Percentiles rank a stretch among this genome's conserved stretches.
These are phyloP conservation scores for Furcifer pardalis DNA, from an alignment of 2,797 vertebrate species.

Conservation along the genomic window DNA sequence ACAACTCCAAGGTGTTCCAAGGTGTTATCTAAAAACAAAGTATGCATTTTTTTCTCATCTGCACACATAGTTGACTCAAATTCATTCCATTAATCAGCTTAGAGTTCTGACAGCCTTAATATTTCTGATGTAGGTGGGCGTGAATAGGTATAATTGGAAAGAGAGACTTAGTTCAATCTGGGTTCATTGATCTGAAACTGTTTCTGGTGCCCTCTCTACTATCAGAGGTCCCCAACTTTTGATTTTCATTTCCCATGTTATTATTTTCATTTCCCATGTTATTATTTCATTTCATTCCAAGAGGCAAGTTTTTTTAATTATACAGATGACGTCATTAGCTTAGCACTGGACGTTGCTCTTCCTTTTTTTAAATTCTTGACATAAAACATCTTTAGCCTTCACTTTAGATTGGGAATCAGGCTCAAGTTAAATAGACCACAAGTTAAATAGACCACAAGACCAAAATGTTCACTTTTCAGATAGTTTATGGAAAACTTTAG, in stretches of 20 bases:
- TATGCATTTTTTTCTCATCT: not conserved
- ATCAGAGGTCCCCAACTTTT: conserved; percentile 10
- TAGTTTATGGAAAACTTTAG: conserved; percentile 58
- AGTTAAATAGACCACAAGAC: not conserved
- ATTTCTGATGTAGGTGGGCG: not conserved
- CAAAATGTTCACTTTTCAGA: conserved; percentile 57
- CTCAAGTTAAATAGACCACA: not conserved
- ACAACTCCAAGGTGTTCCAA: no score
- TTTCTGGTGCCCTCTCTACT: conserved; percentile 34
- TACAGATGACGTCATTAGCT: conserved; percentile 47
- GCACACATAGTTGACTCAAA: not conserved
- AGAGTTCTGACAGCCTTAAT: not conserved
- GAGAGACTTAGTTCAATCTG: not conserved
- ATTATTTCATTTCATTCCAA: conserved; percentile 46
- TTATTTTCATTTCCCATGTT: conserved; percentile 33
- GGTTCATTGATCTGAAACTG: not conserved
- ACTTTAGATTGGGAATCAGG: conserved; percentile 30
- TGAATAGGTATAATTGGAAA: conserved; percentile 11
- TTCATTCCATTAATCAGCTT: not conserved
- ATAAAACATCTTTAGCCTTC: conserved; percentile 56
- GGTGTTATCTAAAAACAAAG: not conserved
- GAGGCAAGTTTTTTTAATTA: conserved; percentile 44
- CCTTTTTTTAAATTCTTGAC: conserved; percentile 57
- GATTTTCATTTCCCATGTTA: not conserved
- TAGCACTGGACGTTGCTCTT: conserved; percentile 62